Percentiles rank a stretch among this genome's conserved stretches.
phyloP scores from a whole-genome alignment of 1,140 invertebrate species.

The Drosophila lacertosa region DNA sequence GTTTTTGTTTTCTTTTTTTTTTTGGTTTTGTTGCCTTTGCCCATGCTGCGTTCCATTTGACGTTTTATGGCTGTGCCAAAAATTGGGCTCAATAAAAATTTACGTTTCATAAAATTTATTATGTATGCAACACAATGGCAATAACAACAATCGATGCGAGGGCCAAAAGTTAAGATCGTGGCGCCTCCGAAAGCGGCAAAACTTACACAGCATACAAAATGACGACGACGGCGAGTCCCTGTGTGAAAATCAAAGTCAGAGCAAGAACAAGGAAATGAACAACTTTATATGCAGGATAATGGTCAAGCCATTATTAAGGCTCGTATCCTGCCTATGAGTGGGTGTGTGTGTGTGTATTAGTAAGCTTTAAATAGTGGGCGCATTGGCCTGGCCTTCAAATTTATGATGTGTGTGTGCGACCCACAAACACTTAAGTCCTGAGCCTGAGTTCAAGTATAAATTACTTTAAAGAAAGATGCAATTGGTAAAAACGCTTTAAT shows the following conservation, averaged over 20 bases:
- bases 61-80: conserved; percentile 77
- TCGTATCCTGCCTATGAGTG: conserved; percentile 25
- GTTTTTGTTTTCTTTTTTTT: too few species aligned
- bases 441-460: conserved; percentile 1
- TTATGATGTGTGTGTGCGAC: conserved; percentile 41
- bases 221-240: conserved; percentile 4
- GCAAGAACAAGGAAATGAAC: conserved; percentile 73
- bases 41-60: conserved; percentile 33
- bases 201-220: conserved; percentile 47
- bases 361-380: conserved; percentile 24
- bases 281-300: conserved; percentile 82
- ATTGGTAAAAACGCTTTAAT: too few species aligned
- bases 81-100: conserved; percentile 81
- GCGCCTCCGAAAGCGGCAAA: conserved; percentile 37
- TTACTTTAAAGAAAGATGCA: conserved; percentile 1
- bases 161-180: conserved; percentile 27
- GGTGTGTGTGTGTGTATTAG: conserved; percentile 12
- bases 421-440: conserved; percentile 14
- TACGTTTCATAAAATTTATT: conserved; percentile 83
- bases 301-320: conserved; percentile 71
- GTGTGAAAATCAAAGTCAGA: conserved; percentile 67
- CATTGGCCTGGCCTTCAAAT: conserved; percentile 41
- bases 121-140: conserved; percentile 77
- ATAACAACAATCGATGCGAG: conserved; percentile 38
- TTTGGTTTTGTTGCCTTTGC: too few species aligned